phyloP scores from a whole-genome alignment of 2,888 invertebrate genomes.

The Punctoribates punctum region DNA sequence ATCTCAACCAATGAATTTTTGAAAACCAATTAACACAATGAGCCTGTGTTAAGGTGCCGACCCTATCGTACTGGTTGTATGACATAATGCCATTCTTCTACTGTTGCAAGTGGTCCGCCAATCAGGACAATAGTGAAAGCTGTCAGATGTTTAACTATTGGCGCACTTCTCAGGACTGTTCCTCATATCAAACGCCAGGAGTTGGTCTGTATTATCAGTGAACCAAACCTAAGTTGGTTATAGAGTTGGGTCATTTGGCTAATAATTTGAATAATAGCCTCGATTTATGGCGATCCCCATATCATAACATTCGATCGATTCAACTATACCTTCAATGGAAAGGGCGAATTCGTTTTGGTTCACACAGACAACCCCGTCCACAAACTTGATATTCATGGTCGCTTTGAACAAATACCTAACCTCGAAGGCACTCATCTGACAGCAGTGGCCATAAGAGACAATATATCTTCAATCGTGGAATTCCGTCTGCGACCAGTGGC shows the following conservation, averaged over 20 bases:
- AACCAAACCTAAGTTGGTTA: too few species aligned
- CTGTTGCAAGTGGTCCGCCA: constrained; percentile 79
- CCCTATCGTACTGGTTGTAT: constrained; percentile 91
- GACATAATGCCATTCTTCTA: constrained; percentile 91
- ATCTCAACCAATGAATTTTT: too few species aligned
- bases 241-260: too few species aligned
- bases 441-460: constrained; percentile 67
- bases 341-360: constrained; percentile 82
- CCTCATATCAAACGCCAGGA: constrained; percentile 87
- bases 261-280: constrained; percentile 50
- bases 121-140: constrained; percentile 82
- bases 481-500: constrained; percentile 76
- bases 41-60: constrained; percentile 63
- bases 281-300: constrained; percentile 90
- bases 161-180: constrained; percentile 90
- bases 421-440: constrained; percentile 50
- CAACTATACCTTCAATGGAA: constrained; percentile 89
- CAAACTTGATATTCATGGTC: constrained; percentile 63
- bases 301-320: constrained; percentile 85
- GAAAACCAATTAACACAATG: neutral
- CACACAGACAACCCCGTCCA: constrained; percentile 70
- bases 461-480: constrained; percentile 78
- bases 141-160: constrained; percentile 93
- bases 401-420: constrained; percentile 49
- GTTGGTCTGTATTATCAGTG: constrained; percentile 59